phyloP scores from a whole-genome alignment of 2,888 invertebrate genomes.

The Chrysolina haemoptera region DNA sequence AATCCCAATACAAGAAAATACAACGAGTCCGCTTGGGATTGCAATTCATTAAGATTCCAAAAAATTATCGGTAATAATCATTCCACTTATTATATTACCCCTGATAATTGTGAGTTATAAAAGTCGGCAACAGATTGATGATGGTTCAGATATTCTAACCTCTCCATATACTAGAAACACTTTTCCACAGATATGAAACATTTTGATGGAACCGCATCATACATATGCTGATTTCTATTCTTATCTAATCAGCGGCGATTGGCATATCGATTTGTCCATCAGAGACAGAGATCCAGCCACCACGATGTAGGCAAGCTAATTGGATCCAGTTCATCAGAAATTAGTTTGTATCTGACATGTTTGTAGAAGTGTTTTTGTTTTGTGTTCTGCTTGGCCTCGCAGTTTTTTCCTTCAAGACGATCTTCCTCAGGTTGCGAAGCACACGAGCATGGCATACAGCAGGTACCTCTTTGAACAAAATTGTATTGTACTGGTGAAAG shows the following conservation, averaged over 20 bases:
- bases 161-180: too few species aligned
- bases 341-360: background rate
- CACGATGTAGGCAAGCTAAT: background rate
- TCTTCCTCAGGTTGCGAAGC: background rate
- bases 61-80: too few species aligned
- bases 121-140: too few species aligned
- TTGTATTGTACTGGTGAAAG: background rate
- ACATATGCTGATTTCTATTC: background rate
- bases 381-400: background rate
- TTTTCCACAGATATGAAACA: too few species aligned
- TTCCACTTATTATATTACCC: too few species aligned
- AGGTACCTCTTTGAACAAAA: background rate
- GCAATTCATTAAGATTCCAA: too few species aligned
- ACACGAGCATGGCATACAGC: background rate
- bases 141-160: too few species aligned
- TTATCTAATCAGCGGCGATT: background rate
- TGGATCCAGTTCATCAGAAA: background rate
- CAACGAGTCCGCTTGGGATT: too few species aligned
- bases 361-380: background rate
- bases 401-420: background rate
- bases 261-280: background rate
- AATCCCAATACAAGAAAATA: too few species aligned
- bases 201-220: background rate
- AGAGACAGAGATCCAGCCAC: background rate
- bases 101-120: too few species aligned